Evolutionary conservation across 2,113 vertebrate species (phyloP), one percentile per base, ranked within the genome.

Genomic region (Xenopus laevis): DNA sequence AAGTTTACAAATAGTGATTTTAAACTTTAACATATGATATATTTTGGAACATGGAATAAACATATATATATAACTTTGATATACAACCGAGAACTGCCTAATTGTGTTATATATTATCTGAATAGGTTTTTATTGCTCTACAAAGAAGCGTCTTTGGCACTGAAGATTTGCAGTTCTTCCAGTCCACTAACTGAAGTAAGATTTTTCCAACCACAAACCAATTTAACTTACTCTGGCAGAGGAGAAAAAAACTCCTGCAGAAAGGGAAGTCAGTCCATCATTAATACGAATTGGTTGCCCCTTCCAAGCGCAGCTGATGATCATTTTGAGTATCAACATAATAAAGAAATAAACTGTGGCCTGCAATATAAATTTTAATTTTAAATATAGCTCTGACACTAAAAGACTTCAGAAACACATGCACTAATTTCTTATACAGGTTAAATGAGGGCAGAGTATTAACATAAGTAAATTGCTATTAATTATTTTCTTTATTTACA

Each of bases 311-410:
- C 90, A 84, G 62, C 89, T 92, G 79, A 95, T 79, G 68, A 86
- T 65, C 78, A 94, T 53, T 86, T 98, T 95, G 80, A 97, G 84
- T 7, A 89, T 47, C 71, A 98, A 87, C 85, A 98, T 87, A 27
- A 86, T 88, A 52, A 94, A 0, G 79, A 98, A 98, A 87, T 92
- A 91, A 0, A 93, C 94, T 65, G 91, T 94, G 63, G 92, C 95
- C 95, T 98, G 74, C 7, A 84, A 82, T 80, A 80, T 0, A 84
- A 57, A 78, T 79, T 58, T 15, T 66, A 72, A 69, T 46, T 21
- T 65, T 65, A 65, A 46, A 65, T 55, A 1, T 1, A 55, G 47
- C 11, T 50, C 47, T 13, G 47, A 50, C 47, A 12, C 2, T 7
- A 16, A 50, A 50, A 50, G 15, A 50, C 33, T 40, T 40, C 47